phyloP scores from a whole-genome alignment of 2,797 vertebrate species.

The Eleutherodactylus coqui region DNA sequence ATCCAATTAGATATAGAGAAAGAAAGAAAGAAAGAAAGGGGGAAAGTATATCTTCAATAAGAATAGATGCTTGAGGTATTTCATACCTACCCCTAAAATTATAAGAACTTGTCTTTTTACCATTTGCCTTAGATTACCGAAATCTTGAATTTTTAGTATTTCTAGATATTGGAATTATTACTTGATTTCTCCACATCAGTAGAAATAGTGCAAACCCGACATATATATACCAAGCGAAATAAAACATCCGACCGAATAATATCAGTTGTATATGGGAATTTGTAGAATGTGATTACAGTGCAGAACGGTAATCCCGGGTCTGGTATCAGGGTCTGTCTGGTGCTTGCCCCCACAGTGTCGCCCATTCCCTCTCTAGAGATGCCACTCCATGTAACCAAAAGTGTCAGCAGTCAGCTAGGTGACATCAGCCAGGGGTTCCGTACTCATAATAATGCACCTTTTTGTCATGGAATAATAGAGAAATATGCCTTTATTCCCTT shows the following conservation, averaged over 20 bases:
- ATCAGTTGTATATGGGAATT: not conserved
- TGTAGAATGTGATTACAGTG: not conserved
- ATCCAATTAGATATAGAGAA: not conserved
- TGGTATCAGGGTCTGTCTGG: not conserved
- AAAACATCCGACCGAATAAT: no score
- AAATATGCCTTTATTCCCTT: constrained; percentile 1
- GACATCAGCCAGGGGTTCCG: not conserved
- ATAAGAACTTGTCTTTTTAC: no score
- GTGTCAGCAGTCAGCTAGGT: not conserved
- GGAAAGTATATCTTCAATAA: no score
- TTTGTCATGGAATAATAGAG: not conserved
- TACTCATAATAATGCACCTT: not conserved
- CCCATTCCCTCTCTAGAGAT: constrained; percentile 7
- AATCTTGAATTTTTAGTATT: no score
- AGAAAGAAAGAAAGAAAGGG: not conserved
- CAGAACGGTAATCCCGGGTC: not conserved
- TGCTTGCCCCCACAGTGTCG: constrained; percentile 9
- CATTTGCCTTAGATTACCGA: no score
- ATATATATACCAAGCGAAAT: no score
- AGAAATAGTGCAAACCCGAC: not conserved
- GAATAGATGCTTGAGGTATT: no score
- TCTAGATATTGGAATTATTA: not conserved
- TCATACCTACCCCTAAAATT: no score
- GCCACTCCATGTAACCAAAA: not conserved
- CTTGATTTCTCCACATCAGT: no score